A percentile compares a stretch with the other conserved stretches of the same genome.
Evolutionary conservation across 1,140 invertebrate species (phyloP).

Genomic region (Lepidurus apus): DNA sequence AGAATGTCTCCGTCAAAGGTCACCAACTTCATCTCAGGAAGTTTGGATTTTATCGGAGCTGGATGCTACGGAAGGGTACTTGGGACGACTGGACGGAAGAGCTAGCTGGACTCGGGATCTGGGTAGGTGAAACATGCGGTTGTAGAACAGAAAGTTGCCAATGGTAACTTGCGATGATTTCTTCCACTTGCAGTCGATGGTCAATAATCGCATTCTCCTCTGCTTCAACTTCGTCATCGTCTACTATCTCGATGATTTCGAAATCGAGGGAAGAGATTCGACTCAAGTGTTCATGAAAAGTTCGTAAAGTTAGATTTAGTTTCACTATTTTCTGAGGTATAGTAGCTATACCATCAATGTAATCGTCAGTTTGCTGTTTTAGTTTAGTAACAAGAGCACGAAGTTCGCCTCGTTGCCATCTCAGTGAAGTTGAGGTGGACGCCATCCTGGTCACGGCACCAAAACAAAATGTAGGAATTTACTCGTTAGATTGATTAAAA

Average conservation of each 20-base stretch:
- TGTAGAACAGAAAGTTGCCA: neutral
- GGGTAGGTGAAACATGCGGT: neutral
- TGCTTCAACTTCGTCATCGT: neutral
- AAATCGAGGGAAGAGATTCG: neutral
- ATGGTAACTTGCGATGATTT: neutral
- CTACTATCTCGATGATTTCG: neutral
- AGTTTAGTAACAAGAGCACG: neutral
- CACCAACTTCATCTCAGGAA: no score
- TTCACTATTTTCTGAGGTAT: neutral
- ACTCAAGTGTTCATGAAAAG: neutral
- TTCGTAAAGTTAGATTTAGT: neutral
- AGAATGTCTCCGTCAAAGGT: neutral
- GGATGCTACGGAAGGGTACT: neutral
- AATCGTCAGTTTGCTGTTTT: neutral
- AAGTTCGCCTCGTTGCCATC: neutral
- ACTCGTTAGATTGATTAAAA: no score
- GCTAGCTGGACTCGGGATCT: neutral
- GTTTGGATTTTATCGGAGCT: neutral
- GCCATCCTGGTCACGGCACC: neutral
- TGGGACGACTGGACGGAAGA: neutral
- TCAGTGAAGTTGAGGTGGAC: neutral
- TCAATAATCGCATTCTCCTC: neutral
- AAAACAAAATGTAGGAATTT: no score
- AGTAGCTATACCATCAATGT: neutral
- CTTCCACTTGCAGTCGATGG: neutral